Evolutionary conservation across 2,888 invertebrate genomes (phyloP), one percentile per base, ranked within the genome.

Genomic region (Drosophila trichaetosa): DNA sequence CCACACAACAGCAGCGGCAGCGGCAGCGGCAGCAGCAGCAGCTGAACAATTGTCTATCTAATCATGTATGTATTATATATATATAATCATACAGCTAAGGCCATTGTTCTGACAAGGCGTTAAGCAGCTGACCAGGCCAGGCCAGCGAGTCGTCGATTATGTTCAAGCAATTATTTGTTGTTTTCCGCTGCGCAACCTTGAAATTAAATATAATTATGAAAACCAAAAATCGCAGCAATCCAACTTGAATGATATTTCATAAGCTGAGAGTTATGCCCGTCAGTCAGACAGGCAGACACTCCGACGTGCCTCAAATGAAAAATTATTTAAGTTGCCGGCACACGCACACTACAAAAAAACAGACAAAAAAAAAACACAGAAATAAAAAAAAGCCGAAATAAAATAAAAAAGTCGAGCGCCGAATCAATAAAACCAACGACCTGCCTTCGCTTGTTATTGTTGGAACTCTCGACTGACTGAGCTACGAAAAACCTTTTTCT

Each of bases 131-230:
- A 82, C 76, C 73, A 46, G n/a, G 42, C 42, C 40, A 11, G 34
- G 21, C 21, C 21, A 21, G 13, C 2, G 80, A 65, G 49, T 64
- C 79, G 63, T 59, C 87, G 73, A 87, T 87, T 80, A 80, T 79
- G 72, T 67, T 67, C 49, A 36, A 61, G 73, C 79, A 72, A 85
- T 89, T 78, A 78, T 85, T 71, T 85, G 76, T 83, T 87, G 87
- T 81, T 83, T 88, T 83, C 81, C 77, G 83, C 69, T 69, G 65
- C 51, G 61, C 79, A 90, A 83, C 90, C 87, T 90, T 87, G 90
- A 90, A 87, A 87, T 90, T 90, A 87, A 90, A 90, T 87, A 89
- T 89, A 87, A 90, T 87, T 87, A 87, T 87, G 80, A 78, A 76
- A 81, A 74, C 76, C 61, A 34, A 54, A 77, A 82, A 81, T 81